These are phyloP conservation scores for Calameuta pallipes DNA, from an alignment of 2,888 invertebrate species.

Conservation along the genomic window DNA sequence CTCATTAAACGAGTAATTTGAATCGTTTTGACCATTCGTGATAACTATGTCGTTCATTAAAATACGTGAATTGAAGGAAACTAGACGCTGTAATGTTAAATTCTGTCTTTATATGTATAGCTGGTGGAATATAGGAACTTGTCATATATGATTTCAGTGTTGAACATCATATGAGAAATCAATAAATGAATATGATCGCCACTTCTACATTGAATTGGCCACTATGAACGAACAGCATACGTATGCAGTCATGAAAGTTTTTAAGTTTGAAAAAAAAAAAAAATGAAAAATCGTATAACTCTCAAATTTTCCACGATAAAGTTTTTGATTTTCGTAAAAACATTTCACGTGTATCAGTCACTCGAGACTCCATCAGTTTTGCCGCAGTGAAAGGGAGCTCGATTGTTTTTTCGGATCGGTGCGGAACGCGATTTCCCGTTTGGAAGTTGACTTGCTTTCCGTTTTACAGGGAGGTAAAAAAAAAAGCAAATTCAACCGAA, in stretches of 20 bases:
- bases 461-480: background rate
- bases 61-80: background rate
- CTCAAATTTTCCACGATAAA: background rate
- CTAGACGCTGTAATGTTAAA: background rate
- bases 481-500: background rate
- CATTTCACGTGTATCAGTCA: background rate
- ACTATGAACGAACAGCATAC: background rate
- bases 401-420: background rate
- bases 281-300: conserved; percentile 18
- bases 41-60: background rate
- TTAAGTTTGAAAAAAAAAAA: conserved; percentile 12
- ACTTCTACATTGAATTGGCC: background rate
- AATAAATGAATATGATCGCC: too few relatives aligned
- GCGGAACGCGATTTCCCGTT: background rate
- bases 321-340: background rate
- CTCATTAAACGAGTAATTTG: too few relatives aligned
- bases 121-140: background rate
- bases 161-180: background rate
- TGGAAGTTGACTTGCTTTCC: background rate
- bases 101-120: background rate
- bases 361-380: background rate
- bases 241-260: background rate
- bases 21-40: too few relatives aligned
- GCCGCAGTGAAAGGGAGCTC: background rate
- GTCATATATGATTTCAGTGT: background rate